A percentile compares a stretch with the other conserved stretches of the same genome.
Evolutionary conservation across 2,797 vertebrate genomes (phyloP).

Genomic region (Brachymystax lenok): DNA sequence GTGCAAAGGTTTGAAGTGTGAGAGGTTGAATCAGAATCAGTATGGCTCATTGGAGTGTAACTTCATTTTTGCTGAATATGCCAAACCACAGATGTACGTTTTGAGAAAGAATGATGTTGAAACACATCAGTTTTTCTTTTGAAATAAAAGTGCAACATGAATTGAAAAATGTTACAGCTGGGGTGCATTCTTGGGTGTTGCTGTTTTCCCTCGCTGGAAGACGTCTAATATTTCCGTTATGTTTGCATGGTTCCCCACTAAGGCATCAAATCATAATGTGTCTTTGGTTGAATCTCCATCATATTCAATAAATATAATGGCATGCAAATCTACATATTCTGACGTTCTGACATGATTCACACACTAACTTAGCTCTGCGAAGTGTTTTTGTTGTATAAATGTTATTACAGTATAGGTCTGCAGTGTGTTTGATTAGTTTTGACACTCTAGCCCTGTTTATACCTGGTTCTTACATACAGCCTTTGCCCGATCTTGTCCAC

Average conservation of each 20-base stretch:
- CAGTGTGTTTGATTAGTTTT: slow-evolving; percentile 53
- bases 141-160: background rate
- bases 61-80: slow-evolving; percentile 12
- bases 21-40: slow-evolving; percentile 53
- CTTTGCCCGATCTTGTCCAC: too few species aligned
- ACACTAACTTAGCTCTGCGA: slow-evolving; percentile 34
- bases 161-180: background rate
- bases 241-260: slow-evolving; percentile 19
- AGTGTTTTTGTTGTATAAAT: slow-evolving; percentile 38
- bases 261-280: slow-evolving; percentile 47
- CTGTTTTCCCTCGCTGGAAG: background rate
- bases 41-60: slow-evolving; percentile 61
- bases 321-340: slow-evolving; percentile 46
- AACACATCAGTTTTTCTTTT: slow-evolving; percentile 10
- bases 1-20: slow-evolving; percentile 68
- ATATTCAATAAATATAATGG: slow-evolving; percentile 21
- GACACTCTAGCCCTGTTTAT: slow-evolving; percentile 21
- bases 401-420: slow-evolving; percentile 43
- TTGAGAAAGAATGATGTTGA: background rate
- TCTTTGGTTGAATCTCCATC: background rate
- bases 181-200: background rate
- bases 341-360: slow-evolving; percentile 55
- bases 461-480: too few species aligned
- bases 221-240: background rate
- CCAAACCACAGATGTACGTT: background rate